Evolutionary conservation across 2,888 invertebrate species (phyloP).

Genomic region (Autographa pulchrina): DNA sequence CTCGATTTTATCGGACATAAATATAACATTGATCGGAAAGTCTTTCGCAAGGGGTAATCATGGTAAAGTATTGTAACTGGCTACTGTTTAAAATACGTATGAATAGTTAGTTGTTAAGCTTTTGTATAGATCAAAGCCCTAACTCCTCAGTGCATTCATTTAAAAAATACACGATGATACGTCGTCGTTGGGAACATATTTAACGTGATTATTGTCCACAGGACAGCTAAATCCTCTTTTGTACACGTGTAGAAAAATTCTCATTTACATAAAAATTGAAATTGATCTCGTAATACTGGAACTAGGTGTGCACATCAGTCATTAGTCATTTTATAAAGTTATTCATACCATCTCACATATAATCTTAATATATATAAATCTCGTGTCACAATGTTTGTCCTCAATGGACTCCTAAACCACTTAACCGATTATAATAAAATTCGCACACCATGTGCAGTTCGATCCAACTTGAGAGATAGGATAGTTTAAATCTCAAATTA

Average conservation of each 20-base stretch:
- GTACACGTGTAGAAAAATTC: background rate
- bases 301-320: too few species aligned
- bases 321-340: too few species aligned
- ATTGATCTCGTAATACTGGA: too few species aligned
- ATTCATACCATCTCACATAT: too few species aligned
- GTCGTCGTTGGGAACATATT: background rate
- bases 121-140: background rate
- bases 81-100: background rate
- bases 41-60: background rate
- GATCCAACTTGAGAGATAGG: too few species aligned
- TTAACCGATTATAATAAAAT: too few species aligned
- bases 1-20: background rate
- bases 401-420: too few species aligned
- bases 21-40: background rate
- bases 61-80: background rate
- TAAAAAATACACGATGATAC: background rate
- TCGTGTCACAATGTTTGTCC: too few species aligned
- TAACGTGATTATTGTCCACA: background rate
- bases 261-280: background rate
- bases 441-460: too few species aligned
- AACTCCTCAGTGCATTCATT: background rate
- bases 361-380: too few species aligned
- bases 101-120: background rate
- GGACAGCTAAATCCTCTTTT: background rate
- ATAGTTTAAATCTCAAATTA: too few species aligned